Conservation (phyloP, 2,888 invertebrate species). For the Prostheceraeus crozeri region DNA sequence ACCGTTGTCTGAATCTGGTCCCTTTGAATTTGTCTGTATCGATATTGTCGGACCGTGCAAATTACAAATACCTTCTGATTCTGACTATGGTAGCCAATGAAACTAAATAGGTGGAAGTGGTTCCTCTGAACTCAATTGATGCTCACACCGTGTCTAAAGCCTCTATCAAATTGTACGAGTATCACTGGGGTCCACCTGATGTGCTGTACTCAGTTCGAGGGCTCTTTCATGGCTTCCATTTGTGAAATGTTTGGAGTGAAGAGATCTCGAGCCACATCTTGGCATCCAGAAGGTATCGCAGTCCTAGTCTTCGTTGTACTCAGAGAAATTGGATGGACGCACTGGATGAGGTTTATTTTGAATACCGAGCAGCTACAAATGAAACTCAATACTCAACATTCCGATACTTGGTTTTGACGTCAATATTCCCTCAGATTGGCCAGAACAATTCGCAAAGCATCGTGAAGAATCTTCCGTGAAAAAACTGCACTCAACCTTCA, state of each 20-base stretch:
- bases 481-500: no score
- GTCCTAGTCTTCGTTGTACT: background rate
- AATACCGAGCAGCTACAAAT: background rate
- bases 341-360: background rate
- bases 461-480: no score
- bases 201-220: conserved; percentile 5
- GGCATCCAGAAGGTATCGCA: background rate
- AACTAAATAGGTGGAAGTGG: conserved; percentile 25
- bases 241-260: no score
- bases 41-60: conserved; percentile 15
- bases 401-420: conserved; percentile 18
- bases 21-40: conserved; percentile 21
- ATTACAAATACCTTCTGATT: background rate
- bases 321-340: background rate
- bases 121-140: conserved; percentile 3
- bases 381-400: background rate
- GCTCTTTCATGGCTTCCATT: no score
- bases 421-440: background rate
- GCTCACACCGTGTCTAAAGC: background rate
- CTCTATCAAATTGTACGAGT: conserved; percentile 7
- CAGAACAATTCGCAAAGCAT: background rate
- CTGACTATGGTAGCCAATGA: background rate
- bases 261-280: background rate
- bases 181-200: conserved; percentile 13
- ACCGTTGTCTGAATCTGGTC: no score